Percentiles rank a stretch among this genome's conserved stretches.
Conservation (phyloP, 2,113 vertebrate genomes). For the Laticauda laticaudata region DNA sequence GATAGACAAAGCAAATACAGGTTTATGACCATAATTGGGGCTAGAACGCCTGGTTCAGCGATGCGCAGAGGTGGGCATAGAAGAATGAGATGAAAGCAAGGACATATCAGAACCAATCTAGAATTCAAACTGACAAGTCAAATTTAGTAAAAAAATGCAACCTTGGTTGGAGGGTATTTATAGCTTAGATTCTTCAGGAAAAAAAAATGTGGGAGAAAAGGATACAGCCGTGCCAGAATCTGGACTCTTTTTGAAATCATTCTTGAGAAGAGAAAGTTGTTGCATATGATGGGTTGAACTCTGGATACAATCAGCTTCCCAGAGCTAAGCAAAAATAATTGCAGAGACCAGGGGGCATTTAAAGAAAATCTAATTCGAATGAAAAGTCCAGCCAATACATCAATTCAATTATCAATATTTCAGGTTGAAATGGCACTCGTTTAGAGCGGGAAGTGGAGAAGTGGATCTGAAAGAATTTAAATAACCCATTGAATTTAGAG, state of each 20-base stretch:
- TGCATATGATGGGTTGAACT: neutral
- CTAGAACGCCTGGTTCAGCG: too few relatives aligned
- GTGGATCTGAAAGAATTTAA: neutral
- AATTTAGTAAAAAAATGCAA: neutral
- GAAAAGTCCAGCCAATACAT: neutral
- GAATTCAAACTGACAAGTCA: neutral
- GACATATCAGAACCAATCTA: neutral
- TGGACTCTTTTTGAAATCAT: neutral
- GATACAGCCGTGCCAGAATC: too few relatives aligned
- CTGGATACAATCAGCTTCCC: neutral
- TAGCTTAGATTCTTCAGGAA: neutral
- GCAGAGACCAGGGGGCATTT: too few relatives aligned
- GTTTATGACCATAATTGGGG: too few relatives aligned
- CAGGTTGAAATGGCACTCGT: neutral
- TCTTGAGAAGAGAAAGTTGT: neutral
- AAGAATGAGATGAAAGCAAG: neutral
- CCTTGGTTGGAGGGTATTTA: neutral
- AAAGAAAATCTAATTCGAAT: neutral
- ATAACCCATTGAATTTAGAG: neutral
- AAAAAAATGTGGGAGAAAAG: neutral
- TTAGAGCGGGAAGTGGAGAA: neutral
- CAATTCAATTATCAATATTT: neutral
- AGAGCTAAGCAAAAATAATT: neutral
- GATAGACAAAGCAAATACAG: too few relatives aligned
- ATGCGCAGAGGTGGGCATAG: too few relatives aligned